Base-by-base conservation (phyloP, 2,113 vertebrate genomes). In the Syngnathus typhle region DNA sequence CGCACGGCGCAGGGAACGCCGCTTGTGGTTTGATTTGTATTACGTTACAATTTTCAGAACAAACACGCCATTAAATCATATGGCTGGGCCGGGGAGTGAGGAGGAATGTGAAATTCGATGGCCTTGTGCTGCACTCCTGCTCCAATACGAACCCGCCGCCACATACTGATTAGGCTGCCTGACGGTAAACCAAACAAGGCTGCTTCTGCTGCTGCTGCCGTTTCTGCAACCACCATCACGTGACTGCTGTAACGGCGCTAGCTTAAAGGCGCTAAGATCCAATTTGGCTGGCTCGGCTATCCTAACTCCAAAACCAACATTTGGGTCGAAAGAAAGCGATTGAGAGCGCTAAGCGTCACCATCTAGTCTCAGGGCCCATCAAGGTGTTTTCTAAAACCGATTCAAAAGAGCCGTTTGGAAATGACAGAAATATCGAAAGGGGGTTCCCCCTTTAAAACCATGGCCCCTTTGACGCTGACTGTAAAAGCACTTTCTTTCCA, bases 101-200 rank as follows among this genome's bases (percentile, higher is more conserved):
- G 52, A 68, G 65, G 36, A 67, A 67, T 64, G 56, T 61, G n/a
- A 43, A 62, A 62, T 43, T 62, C 60, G 4, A 43, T 23, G 60
- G 60, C 39, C 13, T 41, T 39, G 39, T 23, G 19, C 59, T 5
- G 59, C 37, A 11, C 59, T 61, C 59, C 9, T 21, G 59, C 59
- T 43, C 41, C 43, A 41, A 21, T 21, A 61, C 6, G 38, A 41
- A 11, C 1, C 36, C 59, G 5, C 19, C 38, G 38, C 39, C 60
- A 7, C 39, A 23, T 36, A 15, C 54, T 16, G 55, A 58, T 36
- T 16, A 16, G 27, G 27, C 54, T 7, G 23, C 54, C 32, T 36
- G 54, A 56, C 27, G 46, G 41, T 62, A 15, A 27, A 46, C 41
- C 21, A 8, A 27, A 44, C 60, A 23, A 27, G 60, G 39, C 37